These are phyloP conservation scores for Clunio marinus DNA, from an alignment of 2,888 invertebrate species.

Conservation along the genomic window DNA sequence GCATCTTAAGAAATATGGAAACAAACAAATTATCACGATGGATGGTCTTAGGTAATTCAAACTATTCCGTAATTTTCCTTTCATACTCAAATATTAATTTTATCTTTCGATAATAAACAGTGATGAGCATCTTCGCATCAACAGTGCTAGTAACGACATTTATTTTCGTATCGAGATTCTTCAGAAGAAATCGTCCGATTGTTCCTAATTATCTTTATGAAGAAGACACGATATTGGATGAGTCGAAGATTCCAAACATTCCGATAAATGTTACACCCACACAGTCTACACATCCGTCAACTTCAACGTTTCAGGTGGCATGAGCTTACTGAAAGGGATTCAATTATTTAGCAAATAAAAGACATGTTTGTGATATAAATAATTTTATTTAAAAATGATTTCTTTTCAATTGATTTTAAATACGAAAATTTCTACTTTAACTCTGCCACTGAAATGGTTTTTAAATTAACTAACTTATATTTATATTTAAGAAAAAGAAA, in stretches of 20 bases:
- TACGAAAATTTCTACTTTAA: no score
- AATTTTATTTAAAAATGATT: neutral
- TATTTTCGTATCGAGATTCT: neutral
- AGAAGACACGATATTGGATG: constrained; percentile 26
- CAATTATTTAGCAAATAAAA: neutral
- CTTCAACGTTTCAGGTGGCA: constrained; percentile 9
- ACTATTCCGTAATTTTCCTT: neutral
- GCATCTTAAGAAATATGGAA: neutral
- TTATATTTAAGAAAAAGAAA: no score
- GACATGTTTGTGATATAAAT: neutral
- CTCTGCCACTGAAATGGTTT: no score
- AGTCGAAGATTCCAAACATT: constrained; percentile 6
- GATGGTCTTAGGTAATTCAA: constrained; percentile 14
- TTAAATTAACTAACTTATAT: no score
- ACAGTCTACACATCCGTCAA: constrained; percentile 1
- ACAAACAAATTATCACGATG: neutral
- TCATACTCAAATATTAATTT: neutral
- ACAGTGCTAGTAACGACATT: neutral
- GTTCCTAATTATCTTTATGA: constrained; percentile 32
- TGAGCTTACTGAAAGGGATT: neutral
- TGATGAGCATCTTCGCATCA: neutral
- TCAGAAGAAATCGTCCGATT: constrained; percentile 19
- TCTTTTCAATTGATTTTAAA: neutral
- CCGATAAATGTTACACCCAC: neutral
- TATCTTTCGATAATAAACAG: neutral